Conservation (phyloP, 2,797 vertebrate genomes). For the Coendou prehensilis region DNA sequence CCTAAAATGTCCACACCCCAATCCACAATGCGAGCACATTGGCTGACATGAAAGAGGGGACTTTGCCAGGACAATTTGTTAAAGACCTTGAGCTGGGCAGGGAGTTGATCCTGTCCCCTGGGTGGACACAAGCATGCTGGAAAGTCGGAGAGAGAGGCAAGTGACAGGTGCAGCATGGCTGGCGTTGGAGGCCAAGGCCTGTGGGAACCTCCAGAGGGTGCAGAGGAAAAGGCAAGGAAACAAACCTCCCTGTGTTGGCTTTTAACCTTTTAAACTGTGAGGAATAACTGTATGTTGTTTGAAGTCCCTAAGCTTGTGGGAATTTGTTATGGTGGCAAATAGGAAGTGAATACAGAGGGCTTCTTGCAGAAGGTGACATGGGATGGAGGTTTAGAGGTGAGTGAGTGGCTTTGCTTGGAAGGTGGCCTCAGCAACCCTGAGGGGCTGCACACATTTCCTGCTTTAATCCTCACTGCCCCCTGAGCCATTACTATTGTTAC, state of each 20-base stretch:
- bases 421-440: background rate
- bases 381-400: background rate
- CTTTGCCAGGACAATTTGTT: background rate
- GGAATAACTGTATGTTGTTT: background rate
- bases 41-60: background rate
- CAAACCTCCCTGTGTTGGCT: fast-evolving
- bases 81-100: background rate
- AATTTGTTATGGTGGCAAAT: background rate
- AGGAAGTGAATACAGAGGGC: background rate
- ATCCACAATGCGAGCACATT: background rate
- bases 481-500: background rate
- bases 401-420: background rate
- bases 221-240: background rate
- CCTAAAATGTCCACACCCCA: background rate
- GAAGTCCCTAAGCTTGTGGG: no score
- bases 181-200: background rate
- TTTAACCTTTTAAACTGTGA: background rate
- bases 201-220: background rate
- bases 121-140: background rate
- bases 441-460: background rate
- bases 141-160: no score
- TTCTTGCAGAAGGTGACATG: background rate
- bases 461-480: background rate
- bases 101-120: background rate
- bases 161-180: no score